Evolutionary conservation across 2,797 vertebrate genomes (phyloP).

Genomic region (Trematomus bernacchii): DNA sequence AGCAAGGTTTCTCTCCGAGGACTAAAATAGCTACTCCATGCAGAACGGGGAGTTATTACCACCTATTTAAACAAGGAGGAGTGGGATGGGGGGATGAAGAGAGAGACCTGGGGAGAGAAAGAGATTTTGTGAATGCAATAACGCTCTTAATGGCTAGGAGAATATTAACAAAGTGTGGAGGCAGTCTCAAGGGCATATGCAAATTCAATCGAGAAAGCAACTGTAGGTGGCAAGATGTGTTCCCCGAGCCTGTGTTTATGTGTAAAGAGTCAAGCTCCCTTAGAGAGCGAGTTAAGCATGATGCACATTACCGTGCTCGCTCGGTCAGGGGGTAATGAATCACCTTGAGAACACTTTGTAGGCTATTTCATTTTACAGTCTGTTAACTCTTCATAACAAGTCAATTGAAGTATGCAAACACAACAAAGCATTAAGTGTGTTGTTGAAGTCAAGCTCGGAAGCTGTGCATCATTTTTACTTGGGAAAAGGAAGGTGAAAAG

Average conservation of each 20-base stretch:
- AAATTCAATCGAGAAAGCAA: slow-evolving; percentile 67
- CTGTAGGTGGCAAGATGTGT: slow-evolving; percentile 59
- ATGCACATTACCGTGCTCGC: slow-evolving; percentile 40
- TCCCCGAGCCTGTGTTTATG: slow-evolving; percentile 25
- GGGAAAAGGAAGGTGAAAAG: neutral
- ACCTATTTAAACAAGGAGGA: slow-evolving; percentile 61
- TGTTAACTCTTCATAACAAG: slow-evolving; percentile 46
- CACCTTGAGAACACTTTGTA: slow-evolving; percentile 51
- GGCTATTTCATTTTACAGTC: slow-evolving; percentile 53
- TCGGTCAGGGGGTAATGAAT: slow-evolving; percentile 47
- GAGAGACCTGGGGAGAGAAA: slow-evolving; percentile 39
- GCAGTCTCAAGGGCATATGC: slow-evolving; percentile 72
- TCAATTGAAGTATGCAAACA: slow-evolving; percentile 39
- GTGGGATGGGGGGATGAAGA: slow-evolving; percentile 45
- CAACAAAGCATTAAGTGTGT: slow-evolving; percentile 21
- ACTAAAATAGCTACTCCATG: slow-evolving; percentile 61
- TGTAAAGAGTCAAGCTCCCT: slow-evolving; percentile 15
- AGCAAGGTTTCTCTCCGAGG: slow-evolving; percentile 48
- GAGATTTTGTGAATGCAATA: slow-evolving; percentile 71
- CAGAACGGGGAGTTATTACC: slow-evolving; percentile 74
- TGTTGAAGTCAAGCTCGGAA: slow-evolving; percentile 6
- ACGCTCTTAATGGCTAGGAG: slow-evolving; percentile 77
- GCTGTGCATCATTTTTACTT: neutral
- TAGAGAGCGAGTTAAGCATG: slow-evolving; percentile 30
- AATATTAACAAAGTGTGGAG: slow-evolving; percentile 80